Percentiles rank a stretch among this genome's conserved stretches.
These are phyloP conservation scores for Steinernema scapterisci DNA, from an alignment of 2,888 invertebrate genomes.

Conservation along the genomic window DNA sequence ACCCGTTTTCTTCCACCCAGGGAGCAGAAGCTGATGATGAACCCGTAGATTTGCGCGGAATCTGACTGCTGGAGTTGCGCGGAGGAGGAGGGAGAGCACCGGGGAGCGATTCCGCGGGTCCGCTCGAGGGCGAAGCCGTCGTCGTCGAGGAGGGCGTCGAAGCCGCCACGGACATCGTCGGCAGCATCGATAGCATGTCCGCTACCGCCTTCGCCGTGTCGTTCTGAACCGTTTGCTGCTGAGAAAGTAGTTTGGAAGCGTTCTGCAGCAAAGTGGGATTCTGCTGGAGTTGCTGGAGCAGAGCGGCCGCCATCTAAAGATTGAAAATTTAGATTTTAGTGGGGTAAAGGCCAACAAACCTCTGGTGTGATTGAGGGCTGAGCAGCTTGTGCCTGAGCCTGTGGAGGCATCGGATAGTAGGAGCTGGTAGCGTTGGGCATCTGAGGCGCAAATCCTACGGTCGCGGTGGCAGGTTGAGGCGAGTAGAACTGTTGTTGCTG, in stretches of 20 bases:
- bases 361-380: slow-evolving; percentile 7
- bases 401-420: slow-evolving; percentile 25
- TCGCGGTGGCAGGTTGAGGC: neutral
- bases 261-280: slow-evolving; percentile 43
- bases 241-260: neutral
- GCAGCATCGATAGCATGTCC: slow-evolving; percentile 19
- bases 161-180: slow-evolving; percentile 27
- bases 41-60: neutral
- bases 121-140: slow-evolving; percentile 11
- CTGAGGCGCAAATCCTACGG: slow-evolving; percentile 17
- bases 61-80: slow-evolving; percentile 2
- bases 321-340: neutral
- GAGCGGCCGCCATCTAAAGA: slow-evolving; percentile 44
- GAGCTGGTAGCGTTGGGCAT: neutral
- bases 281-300: slow-evolving; percentile 45
- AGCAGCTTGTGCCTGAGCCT: neutral
- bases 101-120: neutral
- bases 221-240: slow-evolving; percentile 1
- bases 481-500: slow-evolving; percentile 12
- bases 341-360: neutral
- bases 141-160: slow-evolving; percentile 15
- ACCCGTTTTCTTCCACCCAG: slow-evolving; percentile 28
- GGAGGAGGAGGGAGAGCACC: slow-evolving; percentile 19
- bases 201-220: slow-evolving; percentile 26
- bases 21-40: neutral